These are phyloP conservation scores for Hippasteria phrygiana DNA, from an alignment of 53 echinoderm and acorn worm species.

Conservation along the genomic window DNA sequence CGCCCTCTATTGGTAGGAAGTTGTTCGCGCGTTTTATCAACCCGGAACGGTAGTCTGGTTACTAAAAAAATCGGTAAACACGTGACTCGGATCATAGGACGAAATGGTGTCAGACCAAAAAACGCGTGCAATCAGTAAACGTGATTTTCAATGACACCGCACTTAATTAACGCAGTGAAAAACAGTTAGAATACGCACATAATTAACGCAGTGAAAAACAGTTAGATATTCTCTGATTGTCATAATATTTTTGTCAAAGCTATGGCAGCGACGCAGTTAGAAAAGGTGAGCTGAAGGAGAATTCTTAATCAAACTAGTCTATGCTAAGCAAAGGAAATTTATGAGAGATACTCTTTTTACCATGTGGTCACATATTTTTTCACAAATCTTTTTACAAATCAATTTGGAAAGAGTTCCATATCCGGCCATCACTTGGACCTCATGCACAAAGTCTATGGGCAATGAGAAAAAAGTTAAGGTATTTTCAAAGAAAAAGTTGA, in stretches of 20 bases:
- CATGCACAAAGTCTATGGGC: too few species aligned
- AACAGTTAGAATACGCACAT: too few species aligned
- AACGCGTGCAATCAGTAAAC: background rate
- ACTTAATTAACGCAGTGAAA: background rate
- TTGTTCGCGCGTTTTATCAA: background rate
- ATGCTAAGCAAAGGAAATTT: too few species aligned
- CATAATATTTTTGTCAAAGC: background rate
- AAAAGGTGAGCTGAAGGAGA: conserved; percentile 33
- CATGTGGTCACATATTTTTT: too few species aligned
- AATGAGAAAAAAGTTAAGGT: too few species aligned
- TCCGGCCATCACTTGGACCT: too few species aligned
- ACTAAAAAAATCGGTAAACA: background rate
- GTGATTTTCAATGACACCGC: background rate
- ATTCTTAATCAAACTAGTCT: too few species aligned
- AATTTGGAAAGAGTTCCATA: too few species aligned
- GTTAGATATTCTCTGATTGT: background rate
- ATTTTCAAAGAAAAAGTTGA: too few species aligned
- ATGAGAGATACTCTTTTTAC: too few species aligned
- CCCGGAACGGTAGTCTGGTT: background rate
- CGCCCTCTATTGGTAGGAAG: conserved; percentile 6
- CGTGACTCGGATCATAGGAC: background rate
- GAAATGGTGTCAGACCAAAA: background rate
- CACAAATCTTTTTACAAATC: too few species aligned
- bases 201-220: background rate
- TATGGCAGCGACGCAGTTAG: background rate